Evolutionary conservation across 2,888 invertebrate genomes (phyloP), one percentile per base, ranked within the genome.

Genomic region (Drosophila putrida): DNA sequence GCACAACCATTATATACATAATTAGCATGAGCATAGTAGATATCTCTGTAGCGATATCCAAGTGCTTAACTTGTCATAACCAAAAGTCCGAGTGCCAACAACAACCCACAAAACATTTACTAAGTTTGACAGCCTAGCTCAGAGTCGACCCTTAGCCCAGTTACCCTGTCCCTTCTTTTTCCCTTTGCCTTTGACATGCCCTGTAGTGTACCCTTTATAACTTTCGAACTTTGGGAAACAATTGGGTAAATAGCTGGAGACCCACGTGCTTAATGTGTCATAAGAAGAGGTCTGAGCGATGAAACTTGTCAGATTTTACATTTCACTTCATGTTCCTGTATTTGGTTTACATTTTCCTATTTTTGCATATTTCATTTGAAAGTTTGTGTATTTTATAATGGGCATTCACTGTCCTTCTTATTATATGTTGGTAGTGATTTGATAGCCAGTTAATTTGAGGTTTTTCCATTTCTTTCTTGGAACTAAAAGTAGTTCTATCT

Each of bases 41-140:
- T 33, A 41, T 38, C n/a, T n/a, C 31, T 15, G 33, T 49, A 58
- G 49, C 59, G 65, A 76, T 70, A 73, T 76, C 74, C 77, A 46
- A 77, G 67, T 82, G 83, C 82, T 84, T 83, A 84, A 83, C 83
- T 84, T 84, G 82, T 82, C 82, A 82, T 80, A 82, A 82, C 80
- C 71, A 65, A 66, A 78, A 75, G 68, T 65, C 75, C 75, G 53
- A 75, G 54, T 67, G 67, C 53, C 72, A 69, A 73, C 61, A 71
- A 20, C 46, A 39, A 57, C 15, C 20, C 35, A 53, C 15, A 51
- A 10, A 44, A 31, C 27, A 53, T 15, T 65, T 43, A 35, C 38
- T 39, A 49, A 62, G 43, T 59, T 70, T 71, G 71, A 72, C 71
- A 71, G 46, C 27, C 43, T 11, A 27, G 35, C 53, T 35, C 39